Conservation (phyloP, 2,797 vertebrate genomes). For the Mustela erminea region DNA sequence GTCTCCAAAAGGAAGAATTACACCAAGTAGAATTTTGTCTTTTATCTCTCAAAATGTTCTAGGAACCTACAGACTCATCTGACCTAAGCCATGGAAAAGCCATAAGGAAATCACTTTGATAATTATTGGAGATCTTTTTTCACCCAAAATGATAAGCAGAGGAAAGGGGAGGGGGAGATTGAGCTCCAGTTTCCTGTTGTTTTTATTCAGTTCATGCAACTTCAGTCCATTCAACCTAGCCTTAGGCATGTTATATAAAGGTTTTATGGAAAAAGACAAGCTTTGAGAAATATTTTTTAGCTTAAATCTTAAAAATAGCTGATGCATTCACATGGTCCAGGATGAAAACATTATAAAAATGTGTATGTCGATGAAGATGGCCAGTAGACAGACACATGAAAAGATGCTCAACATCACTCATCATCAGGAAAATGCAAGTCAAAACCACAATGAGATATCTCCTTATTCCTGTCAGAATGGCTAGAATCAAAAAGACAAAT, state of each 20-base stretch:
- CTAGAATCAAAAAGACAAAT: not conserved
- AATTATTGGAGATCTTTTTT: conserved; percentile 39
- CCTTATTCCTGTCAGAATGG: not conserved
- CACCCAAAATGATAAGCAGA: not conserved
- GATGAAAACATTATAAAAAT: not conserved
- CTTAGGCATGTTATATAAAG: conserved; percentile 17
- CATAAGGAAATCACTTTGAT: conserved; percentile 25
- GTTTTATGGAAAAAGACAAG: not conserved
- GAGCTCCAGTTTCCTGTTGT: not conserved
- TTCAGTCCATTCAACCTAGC: not conserved
- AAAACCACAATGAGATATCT: not conserved
- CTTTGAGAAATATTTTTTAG: conserved; percentile 4
- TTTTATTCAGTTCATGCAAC: conserved; percentile 44
- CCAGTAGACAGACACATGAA: not conserved
- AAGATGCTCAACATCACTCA: not conserved
- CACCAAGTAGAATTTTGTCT: conserved; percentile 35
- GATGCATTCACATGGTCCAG: not conserved
- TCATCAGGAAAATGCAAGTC: not conserved
- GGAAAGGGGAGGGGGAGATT: not conserved
- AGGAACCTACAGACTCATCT: not conserved
- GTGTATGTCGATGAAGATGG: not conserved
- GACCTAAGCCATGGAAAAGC: not conserved
- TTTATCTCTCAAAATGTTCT: conserved; percentile 47
- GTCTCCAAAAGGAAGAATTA: conserved; percentile 27
- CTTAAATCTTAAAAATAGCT: not conserved